phyloP scores from a whole-genome alignment of 2,888 invertebrate genomes.

The Zygothrica quintamaculata region DNA sequence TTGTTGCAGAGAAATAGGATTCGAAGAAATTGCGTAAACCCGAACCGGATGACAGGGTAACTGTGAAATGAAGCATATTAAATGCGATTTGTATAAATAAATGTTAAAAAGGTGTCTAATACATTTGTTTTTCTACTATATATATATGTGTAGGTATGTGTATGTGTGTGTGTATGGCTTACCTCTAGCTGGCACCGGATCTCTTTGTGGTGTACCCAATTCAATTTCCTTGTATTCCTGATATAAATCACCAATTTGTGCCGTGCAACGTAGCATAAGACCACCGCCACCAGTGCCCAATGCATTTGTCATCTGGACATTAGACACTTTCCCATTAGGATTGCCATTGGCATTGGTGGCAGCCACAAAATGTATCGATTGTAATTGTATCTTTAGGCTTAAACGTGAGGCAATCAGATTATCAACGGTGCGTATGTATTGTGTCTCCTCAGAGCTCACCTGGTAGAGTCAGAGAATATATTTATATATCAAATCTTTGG shows the following conservation, averaged over 20 bases:
- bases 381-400: slow-evolving; percentile 84
- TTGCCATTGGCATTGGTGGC: slow-evolving; percentile 46
- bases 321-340: slow-evolving; percentile 50
- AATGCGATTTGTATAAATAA: slow-evolving; percentile 41
- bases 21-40: slow-evolving; percentile 81
- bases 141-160: slow-evolving; percentile 45
- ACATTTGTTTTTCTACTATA: slow-evolving; percentile 23
- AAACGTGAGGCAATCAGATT: slow-evolving; percentile 83
- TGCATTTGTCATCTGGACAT: slow-evolving; percentile 65
- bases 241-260: slow-evolving; percentile 89
- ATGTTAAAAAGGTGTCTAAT: slow-evolving; percentile 14
- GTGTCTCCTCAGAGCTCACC: slow-evolving; percentile 83
- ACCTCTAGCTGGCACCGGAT: slow-evolving; percentile 93
- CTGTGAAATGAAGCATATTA: slow-evolving; percentile 71
- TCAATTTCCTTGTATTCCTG: slow-evolving; percentile 88
- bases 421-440: slow-evolving; percentile 84
- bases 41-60: slow-evolving; percentile 82
- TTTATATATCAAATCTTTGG: no score
- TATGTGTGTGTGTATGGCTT: slow-evolving; percentile 68
- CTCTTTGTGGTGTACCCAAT: slow-evolving; percentile 88
- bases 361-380: slow-evolving; percentile 83
- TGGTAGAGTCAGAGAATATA: slow-evolving; percentile 59
- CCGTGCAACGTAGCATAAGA: slow-evolving; percentile 89
- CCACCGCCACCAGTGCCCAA: slow-evolving; percentile 80
- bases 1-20: slow-evolving; percentile 69